Conservation (phyloP, 2,888 invertebrate genomes). For the Hydraecia micacea region DNA sequence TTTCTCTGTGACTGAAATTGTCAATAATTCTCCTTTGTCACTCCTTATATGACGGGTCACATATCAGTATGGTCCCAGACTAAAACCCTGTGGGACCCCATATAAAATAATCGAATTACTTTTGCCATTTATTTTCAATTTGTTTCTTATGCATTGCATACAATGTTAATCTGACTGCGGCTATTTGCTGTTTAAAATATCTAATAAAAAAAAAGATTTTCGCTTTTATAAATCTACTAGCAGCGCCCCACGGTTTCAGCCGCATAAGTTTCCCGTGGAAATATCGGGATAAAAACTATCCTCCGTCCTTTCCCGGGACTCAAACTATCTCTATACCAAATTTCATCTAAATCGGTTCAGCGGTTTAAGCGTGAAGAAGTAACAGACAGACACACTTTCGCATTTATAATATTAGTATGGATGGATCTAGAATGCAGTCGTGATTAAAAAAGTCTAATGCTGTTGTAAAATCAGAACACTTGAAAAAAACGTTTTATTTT, state of each 20-base stretch:
- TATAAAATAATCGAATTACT: not conserved
- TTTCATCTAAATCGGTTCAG: no score
- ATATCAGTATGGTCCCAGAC: slow-evolving; percentile 3
- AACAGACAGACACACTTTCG: no score
- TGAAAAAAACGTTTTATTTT: not conserved
- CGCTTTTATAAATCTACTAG: not conserved
- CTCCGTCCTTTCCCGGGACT: no score
- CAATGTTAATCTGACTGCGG: not conserved
- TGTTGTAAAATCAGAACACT: not conserved
- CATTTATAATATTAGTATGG: no score
- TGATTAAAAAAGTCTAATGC: not conserved
- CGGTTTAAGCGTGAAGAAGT: no score
- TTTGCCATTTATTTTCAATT: not conserved
- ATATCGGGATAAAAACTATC: no score
- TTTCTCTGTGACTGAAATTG: slow-evolving; percentile 16
- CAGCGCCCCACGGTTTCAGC: no score
- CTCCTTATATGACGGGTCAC: not conserved
- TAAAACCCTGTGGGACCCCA: slow-evolving; percentile 9
- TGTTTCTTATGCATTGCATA: not conserved
- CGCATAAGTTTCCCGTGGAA: no score
- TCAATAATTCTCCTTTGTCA: not conserved
- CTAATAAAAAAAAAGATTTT: not conserved
- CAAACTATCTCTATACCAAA: no score
- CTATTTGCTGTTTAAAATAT: not conserved
- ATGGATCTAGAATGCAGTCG: not conserved